Conservation (phyloP, 2,888 invertebrate genomes). For the Ochropleura plecta region DNA sequence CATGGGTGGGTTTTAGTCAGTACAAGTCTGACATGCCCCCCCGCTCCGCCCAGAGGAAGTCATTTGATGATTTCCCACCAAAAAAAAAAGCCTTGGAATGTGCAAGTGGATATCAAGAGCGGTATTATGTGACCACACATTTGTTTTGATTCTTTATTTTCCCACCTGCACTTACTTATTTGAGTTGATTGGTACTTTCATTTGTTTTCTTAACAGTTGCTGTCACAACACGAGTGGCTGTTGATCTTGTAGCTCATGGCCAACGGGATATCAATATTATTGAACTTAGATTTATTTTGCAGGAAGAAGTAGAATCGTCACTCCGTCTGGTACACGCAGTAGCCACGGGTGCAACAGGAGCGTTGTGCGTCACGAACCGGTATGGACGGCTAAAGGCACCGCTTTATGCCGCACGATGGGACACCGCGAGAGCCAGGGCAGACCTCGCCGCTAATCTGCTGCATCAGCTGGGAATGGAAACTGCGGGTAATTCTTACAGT, state of each 20-base stretch:
- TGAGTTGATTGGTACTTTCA: not conserved
- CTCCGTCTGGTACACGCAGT: conserved; percentile 94
- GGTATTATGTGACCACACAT: too few relatives aligned
- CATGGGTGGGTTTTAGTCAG: too few relatives aligned
- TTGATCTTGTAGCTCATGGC: not conserved
- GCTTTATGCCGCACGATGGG: conserved; percentile 93
- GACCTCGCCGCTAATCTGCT: conserved; percentile 94
- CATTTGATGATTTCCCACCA: too few relatives aligned
- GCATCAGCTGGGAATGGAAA: conserved; percentile 93
- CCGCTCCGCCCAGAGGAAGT: too few relatives aligned
- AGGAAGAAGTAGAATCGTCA: conserved; percentile 92
- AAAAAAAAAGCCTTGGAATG: not conserved
- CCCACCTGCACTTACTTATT: too few relatives aligned
- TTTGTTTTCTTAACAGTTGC: not conserved
- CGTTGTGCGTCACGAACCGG: conserved; percentile 93
- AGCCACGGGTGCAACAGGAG: conserved; percentile 93
- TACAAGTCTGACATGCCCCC: too few relatives aligned
- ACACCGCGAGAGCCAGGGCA: conserved; percentile 94
- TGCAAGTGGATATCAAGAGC: not conserved
- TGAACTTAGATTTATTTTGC: conserved; percentile 45
- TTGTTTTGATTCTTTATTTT: too few relatives aligned
- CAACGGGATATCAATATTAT: not conserved
- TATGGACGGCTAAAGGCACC: conserved; percentile 93
- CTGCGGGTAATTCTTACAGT: conserved; percentile 72
- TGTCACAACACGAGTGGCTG: not conserved